phyloP scores from a whole-genome alignment of 2,888 invertebrate species.

The Stenodera caucasica region DNA sequence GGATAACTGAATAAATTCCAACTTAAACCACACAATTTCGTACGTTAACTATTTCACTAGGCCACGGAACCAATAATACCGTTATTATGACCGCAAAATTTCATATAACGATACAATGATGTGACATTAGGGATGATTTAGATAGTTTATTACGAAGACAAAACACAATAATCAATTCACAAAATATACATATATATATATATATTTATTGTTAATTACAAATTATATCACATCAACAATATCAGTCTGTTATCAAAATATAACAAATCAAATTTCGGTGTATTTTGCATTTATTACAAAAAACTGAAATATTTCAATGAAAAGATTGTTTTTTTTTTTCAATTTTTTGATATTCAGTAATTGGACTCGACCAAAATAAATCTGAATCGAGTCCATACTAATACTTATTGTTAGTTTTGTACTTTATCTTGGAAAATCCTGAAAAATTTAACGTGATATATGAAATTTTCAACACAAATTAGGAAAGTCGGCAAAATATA shows the following conservation, averaged over 20 bases:
- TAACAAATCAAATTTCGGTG: constrained; percentile 11
- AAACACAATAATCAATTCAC: neutral
- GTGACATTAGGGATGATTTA: neutral
- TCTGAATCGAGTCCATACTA: neutral
- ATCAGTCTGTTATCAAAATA: constrained; percentile 31
- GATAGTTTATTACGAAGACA: neutral
- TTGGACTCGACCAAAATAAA: too few relatives aligned
- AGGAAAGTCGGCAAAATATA: neutral
- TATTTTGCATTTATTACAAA: neutral
- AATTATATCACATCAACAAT: constrained; percentile 34
- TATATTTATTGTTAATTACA: constrained; percentile 19
- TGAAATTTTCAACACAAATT: constrained; percentile 1
- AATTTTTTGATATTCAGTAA: too few relatives aligned
- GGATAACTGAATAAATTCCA: constrained; percentile 30
- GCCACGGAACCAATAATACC: neutral
- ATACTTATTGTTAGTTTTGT: neutral
- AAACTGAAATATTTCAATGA: neutral
- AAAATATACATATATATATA: constrained; percentile 7
- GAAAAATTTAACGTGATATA: neutral
- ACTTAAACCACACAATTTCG: constrained; percentile 19
- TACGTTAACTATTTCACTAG: constrained; percentile 4
- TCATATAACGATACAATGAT: neutral
- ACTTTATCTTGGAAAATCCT: neutral
- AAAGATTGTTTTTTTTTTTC: too few relatives aligned
- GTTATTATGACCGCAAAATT: neutral